Base-by-base conservation (phyloP, 1,140 invertebrate species). In the Hormaphis cornu region DNA sequence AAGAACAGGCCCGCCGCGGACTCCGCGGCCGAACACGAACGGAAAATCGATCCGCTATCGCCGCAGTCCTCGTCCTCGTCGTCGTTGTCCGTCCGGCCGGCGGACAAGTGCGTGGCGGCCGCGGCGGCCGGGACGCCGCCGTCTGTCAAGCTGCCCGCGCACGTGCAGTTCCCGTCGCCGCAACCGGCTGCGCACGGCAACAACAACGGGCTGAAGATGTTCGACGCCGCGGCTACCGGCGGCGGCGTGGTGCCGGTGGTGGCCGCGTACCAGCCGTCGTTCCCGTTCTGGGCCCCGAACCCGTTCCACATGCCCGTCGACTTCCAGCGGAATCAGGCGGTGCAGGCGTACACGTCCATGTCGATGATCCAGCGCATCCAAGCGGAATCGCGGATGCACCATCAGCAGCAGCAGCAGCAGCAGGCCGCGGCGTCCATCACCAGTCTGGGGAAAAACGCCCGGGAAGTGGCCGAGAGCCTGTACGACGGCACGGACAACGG, bases 401-500 rank as follows among this genome's bases (percentile, higher is more conserved):
- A 75, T 16, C 70, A 58, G n/a, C 69, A 30, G 72, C 74, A 5
- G 30, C 71, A 14, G 76, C 30, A 18, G 28, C 44, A 76, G 73
- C 20, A 59, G 56, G 40, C 72, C 44, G 48, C 71, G 61, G 61
- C 69, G 61, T 69, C 77, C 72, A 52, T 73, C 33, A 72, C 79
- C 28, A 70, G 76, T 71, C 76, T 81, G 33, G 78, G 77, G 52
- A 87, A 85, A 75, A 80, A 81, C 54, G 79, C 83, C 0, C 76
- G 83, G 71, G 82, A 86, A 73, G 82, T 85, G 66, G 81, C 83
- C 1, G 84, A 86, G 73, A 82, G 79, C 18, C 75, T 87, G 20
- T 82, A 86, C 72, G 84, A 86, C 46, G 80, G 81, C 4, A 78
- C 81, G n/a, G 82, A 81, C 6, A 89, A 89, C 76, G 87, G 87